Evolutionary conservation across 1,140 invertebrate genomes (phyloP).

Genomic region (Drosophila bipectinata): DNA sequence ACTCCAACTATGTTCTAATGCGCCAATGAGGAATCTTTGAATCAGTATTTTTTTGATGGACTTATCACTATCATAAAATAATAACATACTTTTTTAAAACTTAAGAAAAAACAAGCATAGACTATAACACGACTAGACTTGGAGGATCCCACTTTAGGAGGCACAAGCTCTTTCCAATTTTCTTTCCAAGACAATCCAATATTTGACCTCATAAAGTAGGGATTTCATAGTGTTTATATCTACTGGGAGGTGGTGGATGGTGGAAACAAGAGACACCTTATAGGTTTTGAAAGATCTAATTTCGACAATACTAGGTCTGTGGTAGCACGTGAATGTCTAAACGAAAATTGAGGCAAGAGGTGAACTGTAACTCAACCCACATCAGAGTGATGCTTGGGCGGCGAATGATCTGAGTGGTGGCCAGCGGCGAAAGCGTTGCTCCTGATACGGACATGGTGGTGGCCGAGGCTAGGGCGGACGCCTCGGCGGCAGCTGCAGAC

Average conservation of each 20-base stretch:
- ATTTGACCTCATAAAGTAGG: not conserved
- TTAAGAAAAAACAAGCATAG: not conserved
- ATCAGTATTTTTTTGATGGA: no score
- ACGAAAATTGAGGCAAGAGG: conserved; percentile 14
- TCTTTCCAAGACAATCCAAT: not conserved
- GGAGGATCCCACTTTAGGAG: not conserved
- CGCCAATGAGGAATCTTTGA: no score
- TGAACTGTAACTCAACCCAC: conserved; percentile 63
- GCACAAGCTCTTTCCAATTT: not conserved
- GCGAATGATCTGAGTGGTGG: conserved; percentile 80
- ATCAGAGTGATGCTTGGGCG: conserved; percentile 83
- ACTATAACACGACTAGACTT: not conserved
- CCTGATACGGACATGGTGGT: conserved; percentile 61
- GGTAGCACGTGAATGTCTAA: conserved; percentile 15
- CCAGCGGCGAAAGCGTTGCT: conserved; percentile 78
- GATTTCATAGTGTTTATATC: not conserved
- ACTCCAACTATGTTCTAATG: no score
- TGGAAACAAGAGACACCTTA: not conserved
- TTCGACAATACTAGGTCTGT: not conserved
- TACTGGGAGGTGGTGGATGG: not conserved
- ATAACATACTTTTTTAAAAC: not conserved
- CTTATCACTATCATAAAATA: not conserved
- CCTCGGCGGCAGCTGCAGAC: conserved; percentile 71
- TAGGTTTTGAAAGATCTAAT: not conserved
- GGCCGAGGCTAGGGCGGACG: conserved; percentile 60